Conservation (phyloP, 2,888 invertebrate genomes). For the Oxyteleia sp. region DNA sequence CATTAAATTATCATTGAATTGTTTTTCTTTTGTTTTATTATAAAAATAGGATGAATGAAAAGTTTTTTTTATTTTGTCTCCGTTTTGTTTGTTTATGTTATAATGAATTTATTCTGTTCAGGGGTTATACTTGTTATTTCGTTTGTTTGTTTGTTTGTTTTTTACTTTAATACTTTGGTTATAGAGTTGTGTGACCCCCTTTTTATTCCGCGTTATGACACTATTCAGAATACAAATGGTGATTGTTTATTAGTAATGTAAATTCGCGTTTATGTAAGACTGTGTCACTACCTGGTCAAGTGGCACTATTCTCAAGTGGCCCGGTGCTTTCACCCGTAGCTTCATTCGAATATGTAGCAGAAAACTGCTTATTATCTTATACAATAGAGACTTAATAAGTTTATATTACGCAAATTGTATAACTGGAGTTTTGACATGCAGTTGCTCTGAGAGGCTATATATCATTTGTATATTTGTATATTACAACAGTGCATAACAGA, state of each 20-base stretch:
- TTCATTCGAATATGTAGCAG: constrained; percentile 48
- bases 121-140: no score
- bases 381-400: constrained; percentile 47
- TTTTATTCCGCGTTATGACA: constrained; percentile 20
- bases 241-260: constrained; percentile 67
- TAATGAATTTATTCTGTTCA: background rate
- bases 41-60: background rate
- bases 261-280: constrained; percentile 62
- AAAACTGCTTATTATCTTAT: constrained; percentile 62
- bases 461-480: no score
- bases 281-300: constrained; percentile 70
- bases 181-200: background rate
- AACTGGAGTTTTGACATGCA: constrained; percentile 27
- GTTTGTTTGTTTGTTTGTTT: background rate
- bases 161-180: constrained; percentile 18
- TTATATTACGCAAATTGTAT: constrained; percentile 42
- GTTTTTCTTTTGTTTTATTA: background rate
- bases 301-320: constrained; percentile 55
- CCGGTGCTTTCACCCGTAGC: constrained; percentile 37
- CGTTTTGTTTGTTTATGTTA: background rate
- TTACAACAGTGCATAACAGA: no score
- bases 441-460: no score
- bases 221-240: constrained; percentile 38
- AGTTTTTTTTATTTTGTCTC: background rate
- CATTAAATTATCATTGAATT: constrained; percentile 10